Percentiles rank a stretch among this genome's conserved stretches.
phyloP scores from a whole-genome alignment of 1,140 invertebrate genomes.

The Trachymyrmex cornetzi region DNA sequence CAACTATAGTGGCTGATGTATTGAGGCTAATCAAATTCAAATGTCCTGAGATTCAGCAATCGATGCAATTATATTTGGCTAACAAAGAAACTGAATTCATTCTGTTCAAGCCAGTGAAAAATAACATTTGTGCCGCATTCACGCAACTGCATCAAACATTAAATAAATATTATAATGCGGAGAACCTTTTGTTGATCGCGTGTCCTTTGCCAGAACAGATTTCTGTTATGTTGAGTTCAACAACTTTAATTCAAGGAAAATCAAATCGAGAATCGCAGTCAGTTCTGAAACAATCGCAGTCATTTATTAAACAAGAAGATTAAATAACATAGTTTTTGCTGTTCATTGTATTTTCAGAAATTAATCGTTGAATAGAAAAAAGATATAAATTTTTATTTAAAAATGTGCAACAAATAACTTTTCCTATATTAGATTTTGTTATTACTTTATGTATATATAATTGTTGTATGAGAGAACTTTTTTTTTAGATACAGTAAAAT shows the following conservation, averaged over 20 bases:
- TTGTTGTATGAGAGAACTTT: background rate
- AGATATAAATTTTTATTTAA: background rate
- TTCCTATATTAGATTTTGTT: background rate
- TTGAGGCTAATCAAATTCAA: slow-evolving; percentile 92
- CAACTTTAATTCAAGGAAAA: slow-evolving; percentile 87
- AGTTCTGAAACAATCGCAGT: slow-evolving; percentile 54
- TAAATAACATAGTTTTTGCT: background rate
- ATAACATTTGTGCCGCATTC: slow-evolving; percentile 95
- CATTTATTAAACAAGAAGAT: slow-evolving; percentile 61
- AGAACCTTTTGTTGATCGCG: slow-evolving; percentile 94
- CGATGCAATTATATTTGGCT: slow-evolving; percentile 98
- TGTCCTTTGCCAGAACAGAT: slow-evolving; percentile 97
- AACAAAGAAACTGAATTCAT: slow-evolving; percentile 99
- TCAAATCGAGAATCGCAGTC: slow-evolving; percentile 56
- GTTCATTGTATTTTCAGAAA: background rate
- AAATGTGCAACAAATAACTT: slow-evolving; percentile 4
- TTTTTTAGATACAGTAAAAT: background rate
- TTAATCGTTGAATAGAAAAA: slow-evolving; percentile 2
- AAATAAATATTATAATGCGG: slow-evolving; percentile 91
- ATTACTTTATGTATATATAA: background rate
- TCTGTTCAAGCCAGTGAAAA: slow-evolving; percentile 97
- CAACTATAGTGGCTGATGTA: slow-evolving; percentile 87
- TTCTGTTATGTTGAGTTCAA: slow-evolving; percentile 94
- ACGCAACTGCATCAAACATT: slow-evolving; percentile 94
- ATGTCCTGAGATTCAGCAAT: slow-evolving; percentile 93